Evolutionary conservation across 2,888 invertebrate genomes (phyloP), one percentile per base, ranked within the genome.

Genomic region (Hemicrepidius hirtus): DNA sequence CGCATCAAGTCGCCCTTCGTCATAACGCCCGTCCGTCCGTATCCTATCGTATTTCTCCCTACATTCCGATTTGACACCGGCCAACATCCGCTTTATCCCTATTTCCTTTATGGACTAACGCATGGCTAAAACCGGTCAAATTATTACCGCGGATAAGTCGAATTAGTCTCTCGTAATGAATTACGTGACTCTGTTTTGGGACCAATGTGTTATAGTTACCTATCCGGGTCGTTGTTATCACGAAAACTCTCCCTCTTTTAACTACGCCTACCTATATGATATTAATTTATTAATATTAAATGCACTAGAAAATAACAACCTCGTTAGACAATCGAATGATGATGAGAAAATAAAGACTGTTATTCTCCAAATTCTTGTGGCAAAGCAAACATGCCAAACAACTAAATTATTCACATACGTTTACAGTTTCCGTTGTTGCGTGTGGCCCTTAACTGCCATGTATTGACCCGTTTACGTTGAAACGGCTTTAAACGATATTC

Each of bases 41-140:
- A 64, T 74, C 72, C 78, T 71, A 75, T 74, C 77, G 73, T 71
- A 74, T 78, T 76, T 76, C 75, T 73, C 74, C 60, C 68, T 57
- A 71, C 74, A 76, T 77, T 76, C 73, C 72, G 76, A 74, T 75
- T 77, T 75, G 78, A 75, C 78, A 76, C 76, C 73, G 66, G 71
- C 71, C 76, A 76, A 76, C 74, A 74, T 75, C 75, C 76, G 75
- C 65, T 75, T 70, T 68, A 71, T 71, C 74, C 75, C 66, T 64
- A 76, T 77, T 77, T 75, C 76, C 75, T 75, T 70, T 71, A 70
- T 73, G 70, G 66, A 68, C 37, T 66, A 69, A 69, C 72, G 66
- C 62, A 69, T 64, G 67, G 65, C 64, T 59, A 57, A 74, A 71
- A 71, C 71, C 66, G 59, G 69, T 69, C 73, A 70, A 73, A 73